Conservation (phyloP, 2,888 invertebrate genomes). For the Ormyrus nitidulus region DNA sequence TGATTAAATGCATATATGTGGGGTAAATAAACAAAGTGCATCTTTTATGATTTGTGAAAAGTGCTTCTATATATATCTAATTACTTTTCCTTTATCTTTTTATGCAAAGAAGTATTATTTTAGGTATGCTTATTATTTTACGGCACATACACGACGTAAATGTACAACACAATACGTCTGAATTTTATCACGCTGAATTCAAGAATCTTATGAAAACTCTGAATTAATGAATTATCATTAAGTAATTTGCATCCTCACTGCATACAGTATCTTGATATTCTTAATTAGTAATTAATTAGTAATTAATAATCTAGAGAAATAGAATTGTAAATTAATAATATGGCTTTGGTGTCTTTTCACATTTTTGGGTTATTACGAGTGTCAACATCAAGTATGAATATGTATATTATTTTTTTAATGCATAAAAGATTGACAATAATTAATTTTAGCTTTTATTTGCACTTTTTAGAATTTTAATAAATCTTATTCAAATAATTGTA, state of each 20-base stretch:
- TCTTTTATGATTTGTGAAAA: conserved; percentile 13
- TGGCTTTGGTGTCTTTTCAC: conserved; percentile 24
- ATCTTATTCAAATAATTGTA: too few relatives aligned
- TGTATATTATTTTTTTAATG: too few relatives aligned
- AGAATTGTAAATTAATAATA: conserved; percentile 17
- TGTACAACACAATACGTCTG: background rate
- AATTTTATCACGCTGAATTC: conserved; percentile 9
- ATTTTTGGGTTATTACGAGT: background rate
- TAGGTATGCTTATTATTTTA: conserved; percentile 28
- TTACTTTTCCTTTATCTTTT: background rate
- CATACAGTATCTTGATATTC: background rate
- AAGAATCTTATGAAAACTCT: conserved; percentile 1
- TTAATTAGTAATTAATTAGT: too few relatives aligned
- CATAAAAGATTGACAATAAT: too few relatives aligned
- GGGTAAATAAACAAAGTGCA: conserved; percentile 34
- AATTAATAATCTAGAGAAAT: conserved; percentile 4
- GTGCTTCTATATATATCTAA: conserved; percentile 30
- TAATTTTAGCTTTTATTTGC: too few relatives aligned
- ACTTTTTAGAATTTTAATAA: too few relatives aligned
- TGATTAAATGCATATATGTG: background rate
- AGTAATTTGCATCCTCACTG: conserved; percentile 14
- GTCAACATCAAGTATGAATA: too few relatives aligned
- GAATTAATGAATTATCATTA: conserved; percentile 24
- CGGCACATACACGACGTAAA: conserved; percentile 16
- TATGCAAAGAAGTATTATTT: background rate